Evolutionary conservation across 2,113 vertebrate species (phyloP).

Genomic region (Toxostoma redivivum): DNA sequence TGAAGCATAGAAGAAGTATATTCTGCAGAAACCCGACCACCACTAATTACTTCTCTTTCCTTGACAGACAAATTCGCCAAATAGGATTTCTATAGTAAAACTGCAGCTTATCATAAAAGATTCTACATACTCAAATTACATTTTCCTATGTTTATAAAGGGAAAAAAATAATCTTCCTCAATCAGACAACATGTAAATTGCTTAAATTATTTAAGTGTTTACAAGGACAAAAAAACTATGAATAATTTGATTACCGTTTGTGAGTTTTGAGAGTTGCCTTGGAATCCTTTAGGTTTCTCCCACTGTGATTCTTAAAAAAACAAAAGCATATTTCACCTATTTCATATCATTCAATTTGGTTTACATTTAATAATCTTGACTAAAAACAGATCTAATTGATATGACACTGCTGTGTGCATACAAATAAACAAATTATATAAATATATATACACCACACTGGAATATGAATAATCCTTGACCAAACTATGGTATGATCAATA

Average conservation of each 20-base stretch:
- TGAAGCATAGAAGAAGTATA: neutral
- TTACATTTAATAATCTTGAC: neutral
- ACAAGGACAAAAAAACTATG: neutral
- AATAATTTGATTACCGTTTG: constrained; percentile 67
- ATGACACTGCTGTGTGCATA: neutral
- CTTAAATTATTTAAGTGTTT: neutral
- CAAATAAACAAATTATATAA: neutral
- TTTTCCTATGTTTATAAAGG: neutral
- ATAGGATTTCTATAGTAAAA: neutral
- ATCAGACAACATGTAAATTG: neutral
- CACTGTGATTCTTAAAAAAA: constrained; percentile 78
- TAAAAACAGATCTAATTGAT: neutral
- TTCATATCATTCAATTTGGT: neutral
- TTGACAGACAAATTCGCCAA: neutral
- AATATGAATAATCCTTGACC: neutral
- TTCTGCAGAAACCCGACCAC: neutral
- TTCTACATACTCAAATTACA: neutral
- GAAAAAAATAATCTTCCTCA: neutral
- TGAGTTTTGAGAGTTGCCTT: constrained; percentile 63
- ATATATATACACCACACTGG: accelerated
- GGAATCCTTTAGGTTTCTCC: constrained; percentile 82
- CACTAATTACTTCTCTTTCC: neutral
- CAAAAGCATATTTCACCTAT: constrained; percentile 10
- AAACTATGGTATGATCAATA: neutral
- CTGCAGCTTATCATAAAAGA: neutral